These are phyloP conservation scores for Tauraco hartlaubi DNA, from an alignment of 2,797 vertebrate genomes.

Conservation along the genomic window DNA sequence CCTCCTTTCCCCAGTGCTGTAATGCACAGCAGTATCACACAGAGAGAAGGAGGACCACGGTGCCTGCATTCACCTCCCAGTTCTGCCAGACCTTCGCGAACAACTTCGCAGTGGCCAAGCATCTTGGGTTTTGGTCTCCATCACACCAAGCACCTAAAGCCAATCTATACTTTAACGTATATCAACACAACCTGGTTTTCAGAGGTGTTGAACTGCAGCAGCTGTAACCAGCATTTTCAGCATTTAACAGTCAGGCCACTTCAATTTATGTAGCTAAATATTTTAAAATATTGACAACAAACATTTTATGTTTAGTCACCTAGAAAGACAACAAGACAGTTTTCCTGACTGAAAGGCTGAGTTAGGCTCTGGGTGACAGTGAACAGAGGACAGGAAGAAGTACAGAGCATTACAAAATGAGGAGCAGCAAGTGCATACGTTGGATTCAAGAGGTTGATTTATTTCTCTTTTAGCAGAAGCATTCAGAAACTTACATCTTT, in stretches of 20 bases:
- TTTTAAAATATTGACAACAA: constrained; percentile 17
- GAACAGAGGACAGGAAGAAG: background rate
- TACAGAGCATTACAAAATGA: background rate
- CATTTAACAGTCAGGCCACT: background rate
- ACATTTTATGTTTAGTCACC: background rate
- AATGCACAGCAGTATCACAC: background rate
- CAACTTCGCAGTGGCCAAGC: background rate
- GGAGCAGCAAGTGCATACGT: background rate
- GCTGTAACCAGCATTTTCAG: background rate
- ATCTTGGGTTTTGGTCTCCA: background rate
- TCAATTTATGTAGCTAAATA: background rate
- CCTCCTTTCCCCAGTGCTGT: background rate
- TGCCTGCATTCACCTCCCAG: background rate
- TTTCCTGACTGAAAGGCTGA: background rate
- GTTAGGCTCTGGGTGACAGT: background rate
- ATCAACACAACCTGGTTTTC: background rate
- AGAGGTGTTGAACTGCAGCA: background rate
- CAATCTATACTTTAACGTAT: background rate
- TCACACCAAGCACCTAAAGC: background rate
- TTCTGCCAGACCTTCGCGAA: background rate
- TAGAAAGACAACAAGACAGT: background rate
- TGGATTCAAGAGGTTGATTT: constrained; percentile 13
- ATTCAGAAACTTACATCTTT: constrained; percentile 18
- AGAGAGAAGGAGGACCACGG: background rate
- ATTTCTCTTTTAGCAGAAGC: constrained; percentile 24